phyloP scores from a whole-genome alignment of 1,140 invertebrate genomes.

The Drosophila santomea region DNA sequence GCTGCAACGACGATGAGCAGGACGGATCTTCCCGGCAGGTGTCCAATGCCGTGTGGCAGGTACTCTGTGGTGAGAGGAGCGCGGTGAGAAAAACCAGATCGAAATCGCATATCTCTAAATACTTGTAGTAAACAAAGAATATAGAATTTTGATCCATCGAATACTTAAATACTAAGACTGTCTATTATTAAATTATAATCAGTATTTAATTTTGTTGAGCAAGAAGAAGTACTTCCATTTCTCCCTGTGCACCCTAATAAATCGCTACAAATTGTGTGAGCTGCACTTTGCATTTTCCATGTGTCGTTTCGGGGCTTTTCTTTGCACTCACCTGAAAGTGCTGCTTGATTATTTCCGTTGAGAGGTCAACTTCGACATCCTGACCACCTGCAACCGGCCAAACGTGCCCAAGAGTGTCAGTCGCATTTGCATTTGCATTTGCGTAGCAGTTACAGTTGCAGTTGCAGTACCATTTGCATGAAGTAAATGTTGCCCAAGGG shows the following conservation, averaged over 20 bases:
- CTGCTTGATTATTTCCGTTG: constrained; percentile 85
- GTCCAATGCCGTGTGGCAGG: constrained; percentile 91
- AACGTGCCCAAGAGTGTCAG: constrained; percentile 79
- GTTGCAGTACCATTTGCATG: constrained; percentile 18
- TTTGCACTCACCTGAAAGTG: constrained; percentile 83
- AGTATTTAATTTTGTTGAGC: no score
- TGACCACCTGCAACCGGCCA: constrained; percentile 77
- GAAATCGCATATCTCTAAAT: not conserved
- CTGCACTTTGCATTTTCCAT: constrained; percentile 45
- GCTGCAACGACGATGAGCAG: constrained; percentile 90
- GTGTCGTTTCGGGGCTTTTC: constrained; percentile 27
- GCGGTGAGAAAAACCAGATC: constrained; percentile 8
- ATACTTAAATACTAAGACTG: no score
- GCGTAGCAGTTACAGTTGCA: no score
- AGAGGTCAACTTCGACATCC: constrained; percentile 84
- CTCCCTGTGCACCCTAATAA: constrained; percentile 37
- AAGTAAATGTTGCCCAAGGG: constrained; percentile 34
- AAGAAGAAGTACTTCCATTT: no score
- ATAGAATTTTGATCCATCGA: no score
- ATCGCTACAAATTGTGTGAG: constrained; percentile 54
- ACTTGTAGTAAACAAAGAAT: no score
- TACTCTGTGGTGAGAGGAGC: constrained; percentile 86
- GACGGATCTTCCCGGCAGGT: constrained; percentile 91
- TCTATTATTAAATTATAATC: no score
- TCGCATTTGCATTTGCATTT: constrained; percentile 43